Base-by-base conservation (phyloP, 2,797 vertebrate species). In the Catamblyrhynchus diadema region DNA sequence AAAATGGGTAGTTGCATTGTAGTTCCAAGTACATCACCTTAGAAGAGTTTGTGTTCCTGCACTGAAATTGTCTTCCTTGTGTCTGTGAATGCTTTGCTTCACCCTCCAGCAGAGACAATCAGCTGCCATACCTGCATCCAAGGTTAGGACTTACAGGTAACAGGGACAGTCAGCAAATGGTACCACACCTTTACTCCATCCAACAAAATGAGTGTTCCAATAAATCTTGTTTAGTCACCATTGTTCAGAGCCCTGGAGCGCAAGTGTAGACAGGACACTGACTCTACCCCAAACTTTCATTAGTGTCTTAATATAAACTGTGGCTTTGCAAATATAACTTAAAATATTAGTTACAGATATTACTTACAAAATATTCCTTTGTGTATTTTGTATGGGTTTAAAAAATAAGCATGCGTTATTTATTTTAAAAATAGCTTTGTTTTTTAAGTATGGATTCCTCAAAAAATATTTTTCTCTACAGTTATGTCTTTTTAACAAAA, bases 1-100 rank as follows among this genome's bases (percentile, higher is more conserved):
- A 83, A 90, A 91, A 81, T 28, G 5, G 2, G 12, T 11, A 20
- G 13, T n/a, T 61, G 3, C 24, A 35, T 33, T 0, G 0, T n/a
- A 71, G 22, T 53, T 73, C 27, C 41, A 81, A 35, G 22, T 47
- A 19, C 1, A 32, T 9, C 8, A 33, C 41, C 39, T 79, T 39
- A 39, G 19, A 77, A 41, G 19, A 54, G 4, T n/a, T 65, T 65
- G 2, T 47, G 22, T 41, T 77, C 33, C 37, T 81, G 35, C 41
- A 47, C 11, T 75, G 23, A 53, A 81, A 70, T 48, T 56, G 4
- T 45, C 13, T 42, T 71, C 8, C 14, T 81, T 53, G 39, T 27
- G 64, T 28, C 65, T 6, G 8, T 66, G 25, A 61, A 48, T 0
- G 5, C 3, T 61, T 65, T 69, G 4, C 18, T 16, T 30, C 41